Conservation (phyloP, 2,888 invertebrate species). For the Trissolcus japonicus region DNA sequence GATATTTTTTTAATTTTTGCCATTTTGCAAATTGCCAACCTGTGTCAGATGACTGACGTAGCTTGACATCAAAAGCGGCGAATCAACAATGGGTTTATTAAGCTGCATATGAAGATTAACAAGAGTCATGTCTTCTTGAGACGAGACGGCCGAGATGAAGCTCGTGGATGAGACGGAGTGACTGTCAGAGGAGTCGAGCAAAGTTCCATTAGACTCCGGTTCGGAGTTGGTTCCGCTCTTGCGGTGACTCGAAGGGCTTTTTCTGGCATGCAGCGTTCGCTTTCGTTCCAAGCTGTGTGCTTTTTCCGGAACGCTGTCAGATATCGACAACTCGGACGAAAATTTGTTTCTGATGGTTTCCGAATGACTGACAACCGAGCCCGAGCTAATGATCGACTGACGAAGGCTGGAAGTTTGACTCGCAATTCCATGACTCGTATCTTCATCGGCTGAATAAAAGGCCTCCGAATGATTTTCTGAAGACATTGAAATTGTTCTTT, state of each 20-base stretch:
- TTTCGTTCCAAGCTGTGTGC: constrained; percentile 72
- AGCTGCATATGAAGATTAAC: constrained; percentile 97
- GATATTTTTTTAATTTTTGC: neutral
- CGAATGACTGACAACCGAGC: constrained; percentile 74
- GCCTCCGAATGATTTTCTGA: constrained; percentile 94
- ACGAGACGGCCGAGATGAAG: constrained; percentile 93
- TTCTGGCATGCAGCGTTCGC: constrained; percentile 63
- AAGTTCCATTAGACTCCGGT: constrained; percentile 59
- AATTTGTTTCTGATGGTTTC: constrained; percentile 78
- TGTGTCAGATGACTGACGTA: constrained; percentile 95
- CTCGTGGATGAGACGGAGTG: constrained; percentile 90
- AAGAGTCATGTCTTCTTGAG: constrained; percentile 93
- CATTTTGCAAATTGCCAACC: constrained; percentile 74
- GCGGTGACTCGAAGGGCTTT: constrained; percentile 64
- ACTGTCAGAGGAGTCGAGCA: constrained; percentile 83
- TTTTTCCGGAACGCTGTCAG: constrained; percentile 71
- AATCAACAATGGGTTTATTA: constrained; percentile 93
- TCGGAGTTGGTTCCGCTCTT: constrained; percentile 52
- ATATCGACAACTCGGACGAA: constrained; percentile 80
- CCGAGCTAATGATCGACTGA: constrained; percentile 82
- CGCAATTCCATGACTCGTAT: constrained; percentile 80
- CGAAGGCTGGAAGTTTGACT: constrained; percentile 83
- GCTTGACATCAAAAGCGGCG: constrained; percentile 95
- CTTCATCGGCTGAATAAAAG: constrained; percentile 96
- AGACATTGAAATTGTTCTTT: constrained; percentile 90